Evolutionary conservation across 1,140 invertebrate species (phyloP).

Genomic region (Heliconius eleuchia): DNA sequence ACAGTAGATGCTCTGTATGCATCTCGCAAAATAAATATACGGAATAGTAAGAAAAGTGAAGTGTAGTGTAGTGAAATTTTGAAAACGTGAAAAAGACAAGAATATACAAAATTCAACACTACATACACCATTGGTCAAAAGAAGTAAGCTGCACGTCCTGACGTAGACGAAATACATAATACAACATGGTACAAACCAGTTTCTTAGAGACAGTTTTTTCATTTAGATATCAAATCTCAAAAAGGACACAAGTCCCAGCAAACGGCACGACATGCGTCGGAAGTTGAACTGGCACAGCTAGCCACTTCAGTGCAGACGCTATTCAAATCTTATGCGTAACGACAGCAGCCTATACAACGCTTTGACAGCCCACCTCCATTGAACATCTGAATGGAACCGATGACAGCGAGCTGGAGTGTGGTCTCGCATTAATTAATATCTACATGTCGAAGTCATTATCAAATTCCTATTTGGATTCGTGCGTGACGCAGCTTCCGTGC

Average conservation of each 20-base stretch:
- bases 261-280: slow-evolving; percentile 55
- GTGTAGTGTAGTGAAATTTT: not conserved
- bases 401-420: slow-evolving; percentile 53
- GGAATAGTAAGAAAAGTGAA: not conserved
- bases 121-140: not conserved
- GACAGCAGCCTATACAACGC: slow-evolving; percentile 50
- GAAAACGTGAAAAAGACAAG: not conserved
- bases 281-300: slow-evolving; percentile 59
- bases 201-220: slow-evolving; percentile 26
- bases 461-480: slow-evolving; percentile 55
- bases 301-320: slow-evolving; percentile 66
- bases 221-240: slow-evolving; percentile 27
- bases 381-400: slow-evolving; percentile 63
- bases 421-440: slow-evolving; percentile 72
- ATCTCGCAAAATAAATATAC: not conserved
- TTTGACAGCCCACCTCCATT: slow-evolving; percentile 66
- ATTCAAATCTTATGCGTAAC: slow-evolving; percentile 65
- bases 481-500: slow-evolving; percentile 45
- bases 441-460: slow-evolving; percentile 56
- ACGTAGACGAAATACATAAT: not conserved
- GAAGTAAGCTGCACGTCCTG: not conserved
- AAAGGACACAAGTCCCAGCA: slow-evolving; percentile 47
- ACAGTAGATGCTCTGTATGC: too few relatives aligned
- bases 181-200: slow-evolving; percentile 18
- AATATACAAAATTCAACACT: not conserved